phyloP scores from a whole-genome alignment of 1,140 invertebrate genomes.

The Acyrthosiphon pisum region DNA sequence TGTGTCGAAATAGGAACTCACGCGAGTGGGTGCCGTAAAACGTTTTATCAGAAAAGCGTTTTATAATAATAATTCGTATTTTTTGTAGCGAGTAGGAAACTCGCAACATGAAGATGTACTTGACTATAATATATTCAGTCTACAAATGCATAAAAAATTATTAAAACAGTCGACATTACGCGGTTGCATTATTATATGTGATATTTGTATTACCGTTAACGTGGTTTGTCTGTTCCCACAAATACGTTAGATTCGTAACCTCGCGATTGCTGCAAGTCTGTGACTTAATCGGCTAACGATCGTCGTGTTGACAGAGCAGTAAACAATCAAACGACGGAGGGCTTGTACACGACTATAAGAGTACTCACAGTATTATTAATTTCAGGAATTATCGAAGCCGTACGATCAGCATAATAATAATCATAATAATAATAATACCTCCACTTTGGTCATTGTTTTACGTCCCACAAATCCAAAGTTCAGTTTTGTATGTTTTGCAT shows the following conservation, averaged over 20 bases:
- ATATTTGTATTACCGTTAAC: neutral
- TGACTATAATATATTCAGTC: neutral
- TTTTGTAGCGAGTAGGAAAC: too few species aligned
- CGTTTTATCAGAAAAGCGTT: neutral
- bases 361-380: neutral
- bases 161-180: too few species aligned
- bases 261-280: neutral
- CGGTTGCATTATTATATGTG: neutral
- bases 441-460: neutral
- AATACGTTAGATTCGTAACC: neutral
- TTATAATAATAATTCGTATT: neutral
- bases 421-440: neutral
- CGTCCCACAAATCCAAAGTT: neutral
- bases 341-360: neutral
- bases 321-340: neutral
- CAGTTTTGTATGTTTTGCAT: conserved; percentile 16
- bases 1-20: neutral
- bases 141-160: neutral
- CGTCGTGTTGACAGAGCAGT: neutral
- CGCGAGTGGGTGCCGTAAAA: too few species aligned
- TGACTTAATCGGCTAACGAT: neutral
- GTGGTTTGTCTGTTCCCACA: neutral
- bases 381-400: neutral
- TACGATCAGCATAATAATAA: neutral
- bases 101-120: neutral